Conservation (phyloP, 2,797 vertebrate species). For the Xenops minutus region DNA sequence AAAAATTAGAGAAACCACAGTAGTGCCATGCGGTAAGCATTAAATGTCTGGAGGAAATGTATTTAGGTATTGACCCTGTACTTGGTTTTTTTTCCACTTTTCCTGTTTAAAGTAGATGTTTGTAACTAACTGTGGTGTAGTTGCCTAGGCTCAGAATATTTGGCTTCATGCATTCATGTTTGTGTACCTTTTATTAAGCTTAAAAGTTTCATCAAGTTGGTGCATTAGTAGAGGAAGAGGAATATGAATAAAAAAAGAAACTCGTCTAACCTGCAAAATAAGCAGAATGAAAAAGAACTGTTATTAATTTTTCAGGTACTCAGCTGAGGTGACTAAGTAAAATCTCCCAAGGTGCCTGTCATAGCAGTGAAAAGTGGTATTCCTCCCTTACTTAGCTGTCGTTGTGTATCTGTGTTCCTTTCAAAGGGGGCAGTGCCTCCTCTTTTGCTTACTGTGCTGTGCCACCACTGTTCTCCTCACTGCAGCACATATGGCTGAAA, state of each 20-base stretch:
- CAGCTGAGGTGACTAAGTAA: background rate
- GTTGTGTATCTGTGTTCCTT: background rate
- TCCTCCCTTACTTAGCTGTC: background rate
- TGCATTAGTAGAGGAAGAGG: background rate
- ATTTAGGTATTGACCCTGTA: background rate
- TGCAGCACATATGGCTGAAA: background rate
- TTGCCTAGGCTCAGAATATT: background rate
- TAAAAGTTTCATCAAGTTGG: background rate
- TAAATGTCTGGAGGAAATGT: background rate
- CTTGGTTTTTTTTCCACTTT: background rate
- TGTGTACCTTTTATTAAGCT: background rate
- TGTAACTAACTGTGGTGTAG: background rate
- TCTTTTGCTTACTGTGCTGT: background rate
- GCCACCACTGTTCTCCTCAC: background rate
- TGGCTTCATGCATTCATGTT: rapidly evolving
- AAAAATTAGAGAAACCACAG: background rate
- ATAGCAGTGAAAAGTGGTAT: background rate
- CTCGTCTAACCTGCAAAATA: background rate
- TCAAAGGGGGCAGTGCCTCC: background rate
- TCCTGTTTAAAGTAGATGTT: background rate
- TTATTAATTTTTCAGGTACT: background rate
- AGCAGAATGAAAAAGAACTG: background rate
- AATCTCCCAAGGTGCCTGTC: background rate
- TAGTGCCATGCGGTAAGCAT: background rate
- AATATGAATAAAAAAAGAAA: conserved; percentile 1